These are phyloP conservation scores for Alectura lathami DNA, from an alignment of 2,113 vertebrate species.

Conservation along the genomic window DNA sequence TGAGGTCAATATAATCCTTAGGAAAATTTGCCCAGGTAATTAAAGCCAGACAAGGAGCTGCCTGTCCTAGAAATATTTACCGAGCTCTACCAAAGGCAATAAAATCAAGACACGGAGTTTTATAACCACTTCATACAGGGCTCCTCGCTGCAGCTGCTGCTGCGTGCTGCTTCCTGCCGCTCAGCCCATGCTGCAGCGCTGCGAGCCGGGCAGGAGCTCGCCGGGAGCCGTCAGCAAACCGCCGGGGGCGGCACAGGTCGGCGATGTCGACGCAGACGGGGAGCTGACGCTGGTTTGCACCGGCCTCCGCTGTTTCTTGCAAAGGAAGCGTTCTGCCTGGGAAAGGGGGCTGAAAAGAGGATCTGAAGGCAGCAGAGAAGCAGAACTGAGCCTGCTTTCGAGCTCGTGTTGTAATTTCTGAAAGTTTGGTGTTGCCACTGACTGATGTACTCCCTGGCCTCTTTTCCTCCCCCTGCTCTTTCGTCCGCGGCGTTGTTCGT, in stretches of 20 bases:
- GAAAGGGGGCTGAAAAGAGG: background rate
- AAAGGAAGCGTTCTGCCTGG: background rate
- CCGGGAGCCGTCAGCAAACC: accelerated
- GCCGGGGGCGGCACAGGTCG: too few species aligned
- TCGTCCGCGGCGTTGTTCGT: too few species aligned
- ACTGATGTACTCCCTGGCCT: accelerated
- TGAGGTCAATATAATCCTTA: constrained; percentile 69
- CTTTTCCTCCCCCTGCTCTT: background rate
- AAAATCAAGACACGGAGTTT: background rate
- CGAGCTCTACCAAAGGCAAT: constrained; percentile 31
- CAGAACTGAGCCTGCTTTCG: background rate
- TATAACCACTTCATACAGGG: background rate
- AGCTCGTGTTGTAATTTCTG: background rate
- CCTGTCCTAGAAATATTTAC: constrained; percentile 49
- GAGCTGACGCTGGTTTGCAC: accelerated
- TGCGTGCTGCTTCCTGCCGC: background rate
- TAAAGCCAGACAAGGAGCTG: constrained; percentile 67
- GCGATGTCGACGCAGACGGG: too few species aligned
- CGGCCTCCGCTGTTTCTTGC: background rate
- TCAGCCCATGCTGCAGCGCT: background rate
- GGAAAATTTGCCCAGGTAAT: constrained; percentile 68
- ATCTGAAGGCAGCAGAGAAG: background rate
- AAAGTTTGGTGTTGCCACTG: background rate
- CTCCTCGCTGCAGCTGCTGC: background rate
- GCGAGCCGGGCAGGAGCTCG: background rate